These are phyloP conservation scores for Buteo buteo DNA, from an alignment of 2,113 vertebrate genomes.

Conservation along the genomic window DNA sequence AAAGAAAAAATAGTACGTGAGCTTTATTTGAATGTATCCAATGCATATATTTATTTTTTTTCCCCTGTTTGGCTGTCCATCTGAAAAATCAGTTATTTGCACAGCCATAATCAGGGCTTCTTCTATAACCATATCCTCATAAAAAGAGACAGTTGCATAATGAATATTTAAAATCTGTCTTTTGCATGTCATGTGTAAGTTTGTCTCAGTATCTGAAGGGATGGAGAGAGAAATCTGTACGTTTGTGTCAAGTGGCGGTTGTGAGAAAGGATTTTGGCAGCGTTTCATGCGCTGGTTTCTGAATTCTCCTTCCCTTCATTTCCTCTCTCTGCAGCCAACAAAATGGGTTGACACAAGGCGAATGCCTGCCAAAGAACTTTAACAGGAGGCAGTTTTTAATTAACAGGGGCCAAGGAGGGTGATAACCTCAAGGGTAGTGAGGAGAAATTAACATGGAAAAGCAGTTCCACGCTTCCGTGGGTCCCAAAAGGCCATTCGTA, in stretches of 20 bases:
- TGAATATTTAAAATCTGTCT: neutral
- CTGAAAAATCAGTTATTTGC: conserved; percentile 12
- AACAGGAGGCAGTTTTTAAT: conserved; percentile 80
- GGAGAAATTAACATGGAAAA: conserved; percentile 80
- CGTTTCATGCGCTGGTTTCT: neutral
- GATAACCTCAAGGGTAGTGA: conserved; percentile 66
- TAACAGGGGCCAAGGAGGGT: conserved; percentile 76
- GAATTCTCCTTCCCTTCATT: conserved; percentile 12
- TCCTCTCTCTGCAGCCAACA: conserved; percentile 54
- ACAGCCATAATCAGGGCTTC: neutral
- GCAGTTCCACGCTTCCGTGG: conserved; percentile 61
- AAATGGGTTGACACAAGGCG: conserved; percentile 61
- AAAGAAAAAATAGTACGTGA: neutral
- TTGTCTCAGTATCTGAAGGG: neutral
- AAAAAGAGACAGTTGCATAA: neutral
- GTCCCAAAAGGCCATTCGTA: conserved; percentile 69
- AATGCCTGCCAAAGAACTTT: conserved; percentile 72
- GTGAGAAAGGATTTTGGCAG: neutral
- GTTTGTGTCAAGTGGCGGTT: neutral
- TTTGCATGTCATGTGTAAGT: neutral
- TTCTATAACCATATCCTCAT: neutral
- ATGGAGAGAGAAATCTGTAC: neutral
- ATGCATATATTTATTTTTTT: too few relatives aligned
- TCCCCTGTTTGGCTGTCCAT: neutral
- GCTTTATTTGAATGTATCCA: neutral